A percentile compares a stretch with the other conserved stretches of the same genome.
Conservation (phyloP, 35 echinoderm and acorn worm species). For the Strongylocentrotus purpuratus region DNA sequence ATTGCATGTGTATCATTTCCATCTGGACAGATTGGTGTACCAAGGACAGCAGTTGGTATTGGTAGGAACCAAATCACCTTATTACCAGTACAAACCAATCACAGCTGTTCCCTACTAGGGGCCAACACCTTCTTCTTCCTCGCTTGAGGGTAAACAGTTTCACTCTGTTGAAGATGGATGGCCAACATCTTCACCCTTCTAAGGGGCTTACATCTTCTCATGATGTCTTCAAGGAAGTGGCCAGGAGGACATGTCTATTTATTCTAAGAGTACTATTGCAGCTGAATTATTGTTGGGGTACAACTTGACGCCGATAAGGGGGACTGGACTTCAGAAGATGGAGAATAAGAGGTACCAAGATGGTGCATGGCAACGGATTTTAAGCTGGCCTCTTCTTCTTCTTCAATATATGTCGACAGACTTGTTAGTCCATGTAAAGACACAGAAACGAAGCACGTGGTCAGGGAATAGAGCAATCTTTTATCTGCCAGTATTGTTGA, state of each 20-base stretch:
- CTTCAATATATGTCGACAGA: no score
- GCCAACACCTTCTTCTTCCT: neutral
- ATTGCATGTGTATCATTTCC: neutral
- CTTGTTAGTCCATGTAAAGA: no score
- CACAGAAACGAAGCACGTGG: no score
- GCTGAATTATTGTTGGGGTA: neutral
- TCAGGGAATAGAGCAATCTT: no score
- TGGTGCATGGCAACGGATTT: neutral
- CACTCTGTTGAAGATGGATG: no score
- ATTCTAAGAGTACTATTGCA: neutral
- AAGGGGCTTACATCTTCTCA: neutral
- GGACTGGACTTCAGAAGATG: neutral
- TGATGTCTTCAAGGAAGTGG: neutral
- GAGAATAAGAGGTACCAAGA: neutral
- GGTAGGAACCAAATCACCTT: slow-evolving; percentile 27
- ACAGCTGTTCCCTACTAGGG: neutral
- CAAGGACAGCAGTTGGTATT: slow-evolving; percentile 22
- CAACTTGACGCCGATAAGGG: neutral
- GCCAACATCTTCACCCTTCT: no score
- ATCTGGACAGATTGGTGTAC: neutral
- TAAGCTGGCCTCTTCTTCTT: neutral
- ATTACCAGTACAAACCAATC: slow-evolving; percentile 8
- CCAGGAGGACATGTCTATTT: neutral
- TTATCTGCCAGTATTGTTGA: neutral
- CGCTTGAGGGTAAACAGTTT: neutral